Evolutionary conservation across 2,888 invertebrate genomes (phyloP).

Genomic region (Parnassius orleans): DNA sequence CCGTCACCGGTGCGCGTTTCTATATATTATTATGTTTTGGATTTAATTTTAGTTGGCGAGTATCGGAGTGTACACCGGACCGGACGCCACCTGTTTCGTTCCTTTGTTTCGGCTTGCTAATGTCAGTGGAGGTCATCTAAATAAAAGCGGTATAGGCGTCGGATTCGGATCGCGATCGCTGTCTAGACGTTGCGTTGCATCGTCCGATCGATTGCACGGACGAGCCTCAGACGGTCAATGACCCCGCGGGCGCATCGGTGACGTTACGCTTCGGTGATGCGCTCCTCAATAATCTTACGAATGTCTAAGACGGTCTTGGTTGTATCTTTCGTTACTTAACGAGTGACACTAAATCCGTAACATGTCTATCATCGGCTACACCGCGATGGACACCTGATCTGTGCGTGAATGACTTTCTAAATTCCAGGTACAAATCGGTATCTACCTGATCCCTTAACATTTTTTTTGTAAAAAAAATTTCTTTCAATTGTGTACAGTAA

Average conservation of each 20-base stretch:
- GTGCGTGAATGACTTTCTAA: conserved; percentile 24
- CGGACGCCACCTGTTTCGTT: conserved; percentile 72
- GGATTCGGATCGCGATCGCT: conserved; percentile 69
- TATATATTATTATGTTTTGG: conserved; percentile 49
- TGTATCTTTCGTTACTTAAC: conserved; percentile 38
- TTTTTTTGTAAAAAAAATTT: conserved; percentile 24
- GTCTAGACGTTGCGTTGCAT: conserved; percentile 78
- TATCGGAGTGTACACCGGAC: conserved; percentile 49
- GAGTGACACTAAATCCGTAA: conserved; percentile 20
- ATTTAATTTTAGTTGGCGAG: conserved; percentile 68
- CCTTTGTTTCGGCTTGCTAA: conserved; percentile 77
- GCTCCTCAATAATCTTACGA: conserved; percentile 69
- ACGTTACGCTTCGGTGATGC: conserved; percentile 79
- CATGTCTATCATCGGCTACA: conserved; percentile 25
- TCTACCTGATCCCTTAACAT: conserved; percentile 21
- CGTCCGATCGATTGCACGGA: conserved; percentile 78
- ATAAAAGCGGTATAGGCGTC: conserved; percentile 71
- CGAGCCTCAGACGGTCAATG: conserved; percentile 76
- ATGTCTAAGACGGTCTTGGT: conserved; percentile 48
- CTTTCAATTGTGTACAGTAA: conserved; percentile 47
- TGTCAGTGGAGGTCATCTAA: conserved; percentile 79
- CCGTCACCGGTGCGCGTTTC: conserved; percentile 38
- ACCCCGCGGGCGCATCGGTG: conserved; percentile 79
- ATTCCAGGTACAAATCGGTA: conserved; percentile 4
- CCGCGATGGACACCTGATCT: conserved; percentile 26